Percentiles rank a stretch among this genome's conserved stretches.
phyloP scores from a whole-genome alignment of 1,140 invertebrate genomes.

The Dolichoris vasculosae region DNA sequence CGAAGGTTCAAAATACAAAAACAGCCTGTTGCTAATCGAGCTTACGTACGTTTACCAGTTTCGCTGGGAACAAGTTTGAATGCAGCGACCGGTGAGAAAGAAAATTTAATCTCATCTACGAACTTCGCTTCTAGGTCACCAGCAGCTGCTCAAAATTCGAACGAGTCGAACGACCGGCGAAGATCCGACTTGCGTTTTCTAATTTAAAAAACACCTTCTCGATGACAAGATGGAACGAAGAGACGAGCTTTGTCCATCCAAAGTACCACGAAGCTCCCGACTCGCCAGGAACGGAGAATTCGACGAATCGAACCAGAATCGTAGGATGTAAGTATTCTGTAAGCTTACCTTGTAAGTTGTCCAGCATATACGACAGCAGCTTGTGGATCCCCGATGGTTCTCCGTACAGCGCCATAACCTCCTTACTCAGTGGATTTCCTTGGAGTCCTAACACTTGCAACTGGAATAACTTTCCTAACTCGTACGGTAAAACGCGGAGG shows the following conservation, averaged over 20 bases:
- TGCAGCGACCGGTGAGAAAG: too few species aligned
- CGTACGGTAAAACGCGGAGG: slow-evolving; percentile 93
- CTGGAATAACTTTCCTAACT: slow-evolving; percentile 98
- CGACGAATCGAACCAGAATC: not conserved
- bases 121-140: too few species aligned
- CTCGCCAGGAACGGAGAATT: not conserved
- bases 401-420: slow-evolving; percentile 92
- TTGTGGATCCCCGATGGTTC: slow-evolving; percentile 95
- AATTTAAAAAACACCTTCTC: too few species aligned
- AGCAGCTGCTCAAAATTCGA: too few species aligned
- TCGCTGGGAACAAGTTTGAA: too few species aligned
- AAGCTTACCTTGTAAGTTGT: slow-evolving; percentile 91
- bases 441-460: slow-evolving; percentile 91
- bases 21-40: slow-evolving; percentile 30
- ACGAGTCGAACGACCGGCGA: too few species aligned
- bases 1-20: too few species aligned
- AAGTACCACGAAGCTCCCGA: not conserved
- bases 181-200: too few species aligned
- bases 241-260: too few species aligned
- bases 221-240: too few species aligned
- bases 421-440: slow-evolving; percentile 95
- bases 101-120: too few species aligned
- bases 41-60: not conserved
- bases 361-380: slow-evolving; percentile 93
- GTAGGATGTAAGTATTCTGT: not conserved